Conservation (phyloP, 2,888 invertebrate species). For the Ceraclea dissimilis region DNA sequence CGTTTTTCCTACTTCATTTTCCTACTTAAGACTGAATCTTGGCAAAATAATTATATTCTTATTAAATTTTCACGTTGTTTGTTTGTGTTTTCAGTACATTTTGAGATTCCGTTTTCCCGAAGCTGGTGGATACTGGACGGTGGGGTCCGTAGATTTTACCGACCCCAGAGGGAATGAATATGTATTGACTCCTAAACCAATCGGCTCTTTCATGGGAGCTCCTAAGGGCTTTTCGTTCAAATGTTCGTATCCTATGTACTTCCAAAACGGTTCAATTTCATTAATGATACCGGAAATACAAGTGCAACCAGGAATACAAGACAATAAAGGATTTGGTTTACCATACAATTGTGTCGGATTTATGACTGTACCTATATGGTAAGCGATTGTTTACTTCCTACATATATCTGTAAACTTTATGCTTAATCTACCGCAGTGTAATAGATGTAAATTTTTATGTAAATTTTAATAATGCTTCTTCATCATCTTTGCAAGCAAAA, state of each 20-base stretch:
- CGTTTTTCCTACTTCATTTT: too few species aligned
- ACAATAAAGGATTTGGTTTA: conserved; percentile 55
- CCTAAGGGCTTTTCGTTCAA: conserved; percentile 50
- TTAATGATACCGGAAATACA: conserved; percentile 46
- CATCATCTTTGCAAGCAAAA: too few species aligned
- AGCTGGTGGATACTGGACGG: conserved; percentile 47
- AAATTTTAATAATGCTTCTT: too few species aligned
- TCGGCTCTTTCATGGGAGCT: conserved; percentile 38
- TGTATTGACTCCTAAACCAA: conserved; percentile 27
- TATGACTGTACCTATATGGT: conserved; percentile 85
- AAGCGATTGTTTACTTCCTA: too few species aligned
- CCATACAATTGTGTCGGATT: conserved; percentile 88
- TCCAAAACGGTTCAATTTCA: conserved; percentile 42
- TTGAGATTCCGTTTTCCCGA: conserved; percentile 50
- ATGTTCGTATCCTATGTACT: conserved; percentile 46
- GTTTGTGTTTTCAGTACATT: neutral
- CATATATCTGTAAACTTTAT: too few species aligned
- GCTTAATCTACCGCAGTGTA: too few species aligned
- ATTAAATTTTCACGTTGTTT: too few species aligned
- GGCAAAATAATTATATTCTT: too few species aligned
- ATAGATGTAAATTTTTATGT: too few species aligned
- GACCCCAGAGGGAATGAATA: conserved; percentile 33
- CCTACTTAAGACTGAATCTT: too few species aligned
- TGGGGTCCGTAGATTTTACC: conserved; percentile 50
- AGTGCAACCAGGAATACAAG: conserved; percentile 50